Conservation (phyloP, 1,140 invertebrate genomes). For the Dreissena rostriformis region DNA sequence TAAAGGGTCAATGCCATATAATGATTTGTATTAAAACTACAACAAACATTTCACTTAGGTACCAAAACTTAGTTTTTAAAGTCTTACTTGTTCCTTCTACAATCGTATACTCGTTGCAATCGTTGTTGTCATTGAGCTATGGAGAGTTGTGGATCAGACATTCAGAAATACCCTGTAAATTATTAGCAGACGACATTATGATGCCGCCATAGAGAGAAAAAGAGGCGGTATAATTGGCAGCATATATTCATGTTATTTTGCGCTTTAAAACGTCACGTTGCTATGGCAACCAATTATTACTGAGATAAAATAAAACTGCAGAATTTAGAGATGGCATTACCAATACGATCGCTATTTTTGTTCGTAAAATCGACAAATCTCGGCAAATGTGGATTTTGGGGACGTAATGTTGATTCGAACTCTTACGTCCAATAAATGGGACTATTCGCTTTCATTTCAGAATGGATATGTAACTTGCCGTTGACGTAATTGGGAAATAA, state of each 20-base stretch:
- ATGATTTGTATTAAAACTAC: too few relatives aligned
- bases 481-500: neutral
- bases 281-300: constrained; percentile 51
- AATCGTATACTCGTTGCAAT: too few relatives aligned
- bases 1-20: too few relatives aligned
- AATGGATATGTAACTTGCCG: neutral
- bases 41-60: too few relatives aligned
- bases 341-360: constrained; percentile 19
- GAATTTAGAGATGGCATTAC: constrained; percentile 27
- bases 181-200: constrained; percentile 54
- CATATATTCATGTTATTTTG: constrained; percentile 56
- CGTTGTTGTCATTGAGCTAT: too few relatives aligned
- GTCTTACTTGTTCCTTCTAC: too few relatives aligned
- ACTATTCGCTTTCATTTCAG: neutral
- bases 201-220: constrained; percentile 41
- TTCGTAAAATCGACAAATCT: neutral
- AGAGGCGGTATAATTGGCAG: constrained; percentile 42
- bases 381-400: neutral
- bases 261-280: constrained; percentile 58
- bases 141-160: constrained; percentile 33
- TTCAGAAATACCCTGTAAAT: constrained; percentile 30
- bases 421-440: neutral
- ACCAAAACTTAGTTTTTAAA: too few relatives aligned
- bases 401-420: neutral
- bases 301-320: constrained; percentile 32